Base-by-base conservation (phyloP, 2,797 vertebrate species). In the Bradypus variegatus region DNA sequence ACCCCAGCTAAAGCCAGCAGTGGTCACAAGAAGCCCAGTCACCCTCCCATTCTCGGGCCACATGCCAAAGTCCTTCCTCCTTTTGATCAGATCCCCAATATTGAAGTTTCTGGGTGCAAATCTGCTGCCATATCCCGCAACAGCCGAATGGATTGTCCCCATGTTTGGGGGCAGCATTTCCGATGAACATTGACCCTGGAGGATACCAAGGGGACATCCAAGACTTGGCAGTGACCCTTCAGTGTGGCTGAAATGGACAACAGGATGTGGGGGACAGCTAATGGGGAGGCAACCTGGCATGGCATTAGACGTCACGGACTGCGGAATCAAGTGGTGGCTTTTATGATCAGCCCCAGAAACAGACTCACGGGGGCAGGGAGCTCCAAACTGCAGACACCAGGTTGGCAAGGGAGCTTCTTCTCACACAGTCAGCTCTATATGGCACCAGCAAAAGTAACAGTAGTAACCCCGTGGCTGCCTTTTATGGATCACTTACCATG, bases 401-500 rank as follows among this genome's bases (percentile, higher is more conserved):
- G 36, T 1, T 33, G n/a, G 38, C 36, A 5, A 23, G 33, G 14
- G 13, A 16, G 48, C 15, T 3, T 60, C 11, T 14, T 53, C 27
- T 2, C 2, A 1, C 8, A 18, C 14, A 7, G 15, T 48, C 6
- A 15, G 73, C 67, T 31, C 64, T 0, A 3, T 6, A 8, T 2
- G 11, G 73, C 2, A 13, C 50, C 48, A 48, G 60, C 29, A 45
- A 75, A 73, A 48, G 41, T 3, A n/a, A 33, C 1, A 33, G 14
- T 4, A 1, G 11, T 11, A 2, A 33, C 33, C 33, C 25, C 27
- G 1, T 1, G 15, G 72, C 58, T 62, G 3, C 10, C 62, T 33
- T 11, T 45, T 12, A 21, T 0, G 4, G 6, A 41, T 25, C 75
- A 25, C 53, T 21, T 73, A 65, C 69, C 45, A 9, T 10, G 38